Evolutionary conservation across 1,140 invertebrate species (phyloP).

Genomic region (Oreohelix idahoensis): DNA sequence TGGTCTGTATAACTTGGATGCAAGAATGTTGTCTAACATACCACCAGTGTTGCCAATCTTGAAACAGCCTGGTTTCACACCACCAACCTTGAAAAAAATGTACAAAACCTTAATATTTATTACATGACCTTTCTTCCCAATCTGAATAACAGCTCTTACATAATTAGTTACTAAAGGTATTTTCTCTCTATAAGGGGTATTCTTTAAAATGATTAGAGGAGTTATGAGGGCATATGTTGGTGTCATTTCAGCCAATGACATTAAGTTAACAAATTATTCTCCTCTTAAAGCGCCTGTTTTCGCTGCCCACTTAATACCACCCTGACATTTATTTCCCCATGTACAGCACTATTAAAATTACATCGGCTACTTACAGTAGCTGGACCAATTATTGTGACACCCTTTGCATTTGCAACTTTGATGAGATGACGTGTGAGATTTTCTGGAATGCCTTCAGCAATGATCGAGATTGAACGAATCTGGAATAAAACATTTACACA

Average conservation of each 20-base stretch:
- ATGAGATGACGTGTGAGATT: constrained; percentile 97
- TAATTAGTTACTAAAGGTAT: too few species aligned
- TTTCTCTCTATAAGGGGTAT: too few species aligned
- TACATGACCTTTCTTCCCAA: too few species aligned
- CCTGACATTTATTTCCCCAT: too few species aligned
- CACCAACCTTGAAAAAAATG: constrained; percentile 75
- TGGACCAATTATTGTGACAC: constrained; percentile 92
- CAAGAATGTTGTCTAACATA: constrained; percentile 99
- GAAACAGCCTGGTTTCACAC: constrained; percentile 98
- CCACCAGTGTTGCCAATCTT: constrained; percentile 99
- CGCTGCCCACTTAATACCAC: too few species aligned
- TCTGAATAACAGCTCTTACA: too few species aligned
- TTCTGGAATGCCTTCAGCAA: constrained; percentile 98
- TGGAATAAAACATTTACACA: constrained; percentile 65
- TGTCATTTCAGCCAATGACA: too few species aligned
- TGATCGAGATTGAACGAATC: constrained; percentile 97
- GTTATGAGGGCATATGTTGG: too few species aligned
- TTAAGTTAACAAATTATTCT: too few species aligned
- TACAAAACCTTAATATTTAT: too few species aligned
- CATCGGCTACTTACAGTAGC: constrained; percentile 88
- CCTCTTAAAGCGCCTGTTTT: too few species aligned
- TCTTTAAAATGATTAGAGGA: too few species aligned
- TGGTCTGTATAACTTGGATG: constrained; percentile 95
- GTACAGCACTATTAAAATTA: not conserved
- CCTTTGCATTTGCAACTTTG: constrained; percentile 85